phyloP scores from a whole-genome alignment of 2,797 vertebrate species.

The Periophthalmus magnuspinnatus region DNA sequence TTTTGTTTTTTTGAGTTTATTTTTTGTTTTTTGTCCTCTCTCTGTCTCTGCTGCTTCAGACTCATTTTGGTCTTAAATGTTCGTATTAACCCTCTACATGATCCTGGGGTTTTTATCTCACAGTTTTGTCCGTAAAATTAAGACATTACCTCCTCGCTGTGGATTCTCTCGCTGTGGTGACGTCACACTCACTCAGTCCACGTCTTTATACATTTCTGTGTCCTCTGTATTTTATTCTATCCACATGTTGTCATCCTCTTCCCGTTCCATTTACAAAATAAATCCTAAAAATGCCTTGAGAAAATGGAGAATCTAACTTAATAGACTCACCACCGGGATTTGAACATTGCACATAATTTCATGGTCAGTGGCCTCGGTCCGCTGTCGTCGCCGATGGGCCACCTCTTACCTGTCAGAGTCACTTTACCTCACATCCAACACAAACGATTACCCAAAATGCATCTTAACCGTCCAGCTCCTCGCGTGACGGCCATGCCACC shows the following conservation, averaged over 20 bases:
- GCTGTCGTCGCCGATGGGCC: neutral
- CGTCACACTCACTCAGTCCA: too few relatives aligned
- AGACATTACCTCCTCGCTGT: too few relatives aligned
- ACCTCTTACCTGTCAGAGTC: conserved; percentile 10
- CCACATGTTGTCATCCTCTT: neutral
- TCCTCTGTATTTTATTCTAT: neutral
- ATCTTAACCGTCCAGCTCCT: conserved; percentile 8
- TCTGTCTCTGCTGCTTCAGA: too few relatives aligned
- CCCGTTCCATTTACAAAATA: neutral
- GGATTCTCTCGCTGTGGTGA: too few relatives aligned
- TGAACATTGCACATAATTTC: conserved; percentile 9
- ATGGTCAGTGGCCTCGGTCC: conserved; percentile 8
- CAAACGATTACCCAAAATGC: neutral
- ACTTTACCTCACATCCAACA: conserved; percentile 5
- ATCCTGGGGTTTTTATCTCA: too few relatives aligned
- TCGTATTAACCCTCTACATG: too few relatives aligned
- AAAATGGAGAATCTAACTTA: neutral
- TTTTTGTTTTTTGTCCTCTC: too few relatives aligned
- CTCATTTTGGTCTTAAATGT: too few relatives aligned
- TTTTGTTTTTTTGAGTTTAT: too few relatives aligned
- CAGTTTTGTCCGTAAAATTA: too few relatives aligned
- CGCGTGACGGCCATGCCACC: conserved; percentile 13
- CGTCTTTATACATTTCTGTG: too few relatives aligned
- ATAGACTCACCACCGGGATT: neutral
- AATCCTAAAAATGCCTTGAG: neutral